These are phyloP conservation scores for Hypomesus transpacificus DNA, from an alignment of 2,113 vertebrate genomes.

Conservation along the genomic window DNA sequence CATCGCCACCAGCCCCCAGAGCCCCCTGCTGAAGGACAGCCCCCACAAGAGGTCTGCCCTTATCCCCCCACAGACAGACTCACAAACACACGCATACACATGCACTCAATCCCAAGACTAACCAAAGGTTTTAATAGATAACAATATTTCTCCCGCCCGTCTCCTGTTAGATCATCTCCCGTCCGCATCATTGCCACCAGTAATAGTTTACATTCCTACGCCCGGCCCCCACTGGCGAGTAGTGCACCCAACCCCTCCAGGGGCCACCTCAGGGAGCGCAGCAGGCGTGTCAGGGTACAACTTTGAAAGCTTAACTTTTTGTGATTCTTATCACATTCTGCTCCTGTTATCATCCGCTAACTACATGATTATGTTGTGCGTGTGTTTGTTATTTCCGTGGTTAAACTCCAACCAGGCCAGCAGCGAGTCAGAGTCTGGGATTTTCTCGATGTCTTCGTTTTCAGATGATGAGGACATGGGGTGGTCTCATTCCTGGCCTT, in stretches of 20 bases:
- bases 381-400: constrained; percentile 25
- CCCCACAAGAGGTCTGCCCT: constrained; percentile 84
- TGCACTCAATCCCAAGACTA: neutral
- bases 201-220: constrained; percentile 99
- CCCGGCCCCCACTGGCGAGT: constrained; percentile 88
- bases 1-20: constrained; percentile 96
- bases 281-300: constrained; percentile 73
- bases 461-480: constrained; percentile 98
- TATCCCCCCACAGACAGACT: neutral
- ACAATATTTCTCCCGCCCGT: neutral
- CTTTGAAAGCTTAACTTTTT: constrained; percentile 8
- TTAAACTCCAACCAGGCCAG: constrained; percentile 70
- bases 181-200: constrained; percentile 96
- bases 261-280: constrained; percentile 83
- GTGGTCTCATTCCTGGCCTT: constrained; percentile 97
- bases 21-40: constrained; percentile 89
- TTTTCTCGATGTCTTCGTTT: constrained; percentile 97
- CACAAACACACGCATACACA: neutral
- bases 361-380: neutral
- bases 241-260: constrained; percentile 77
- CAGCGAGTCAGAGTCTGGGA: constrained; percentile 94
- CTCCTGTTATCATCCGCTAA: neutral
- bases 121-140: neutral
- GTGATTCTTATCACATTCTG: neutral
- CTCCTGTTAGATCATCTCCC: constrained; percentile 87